A percentile compares a stretch with the other conserved stretches of the same genome.
These are phyloP conservation scores for Drosophila sproati DNA, from an alignment of 1,140 invertebrate species.

Conservation along the genomic window DNA sequence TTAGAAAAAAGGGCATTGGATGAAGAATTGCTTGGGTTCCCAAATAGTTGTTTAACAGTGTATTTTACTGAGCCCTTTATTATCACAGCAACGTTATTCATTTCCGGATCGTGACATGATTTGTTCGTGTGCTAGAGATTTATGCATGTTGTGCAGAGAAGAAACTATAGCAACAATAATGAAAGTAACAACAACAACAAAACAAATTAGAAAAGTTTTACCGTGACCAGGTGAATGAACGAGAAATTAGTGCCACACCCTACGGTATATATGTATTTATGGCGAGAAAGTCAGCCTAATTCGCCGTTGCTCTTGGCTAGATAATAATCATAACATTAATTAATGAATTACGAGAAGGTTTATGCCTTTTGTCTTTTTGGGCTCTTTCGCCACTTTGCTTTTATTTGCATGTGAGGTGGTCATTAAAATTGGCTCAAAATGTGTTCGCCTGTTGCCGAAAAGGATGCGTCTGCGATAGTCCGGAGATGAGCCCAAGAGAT, in stretches of 20 bases:
- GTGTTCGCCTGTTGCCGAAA: slow-evolving; percentile 8
- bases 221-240: slow-evolving; percentile 47
- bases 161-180: slow-evolving; percentile 26
- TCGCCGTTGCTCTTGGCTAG: slow-evolving; percentile 16
- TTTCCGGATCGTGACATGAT: slow-evolving; percentile 63
- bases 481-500: slow-evolving; percentile 4
- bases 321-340: slow-evolving; percentile 74
- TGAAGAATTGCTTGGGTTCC: too few species aligned
- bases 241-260: slow-evolving; percentile 7
- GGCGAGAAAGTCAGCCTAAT: slow-evolving; percentile 4
- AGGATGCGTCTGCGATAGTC: slow-evolving; percentile 3
- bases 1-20: too few species aligned
- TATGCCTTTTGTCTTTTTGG: slow-evolving; percentile 37
- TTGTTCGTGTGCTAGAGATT: slow-evolving; percentile 55
- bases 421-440: slow-evolving; percentile 53
- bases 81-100: slow-evolving; percentile 47
- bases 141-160: slow-evolving; percentile 41
- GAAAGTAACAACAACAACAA: slow-evolving; percentile 29
- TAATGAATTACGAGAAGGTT: slow-evolving; percentile 65
- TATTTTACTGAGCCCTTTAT: slow-evolving; percentile 24
- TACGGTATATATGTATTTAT: neutral
- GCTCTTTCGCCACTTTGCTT: slow-evolving; percentile 21
- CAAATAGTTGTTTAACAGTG: slow-evolving; percentile 35
- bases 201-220: slow-evolving; percentile 74
- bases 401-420: slow-evolving; percentile 44